A percentile compares a stretch with the other conserved stretches of the same genome.
phyloP scores from a whole-genome alignment of 2,797 vertebrate species.

The Austrolebias charrua region DNA sequence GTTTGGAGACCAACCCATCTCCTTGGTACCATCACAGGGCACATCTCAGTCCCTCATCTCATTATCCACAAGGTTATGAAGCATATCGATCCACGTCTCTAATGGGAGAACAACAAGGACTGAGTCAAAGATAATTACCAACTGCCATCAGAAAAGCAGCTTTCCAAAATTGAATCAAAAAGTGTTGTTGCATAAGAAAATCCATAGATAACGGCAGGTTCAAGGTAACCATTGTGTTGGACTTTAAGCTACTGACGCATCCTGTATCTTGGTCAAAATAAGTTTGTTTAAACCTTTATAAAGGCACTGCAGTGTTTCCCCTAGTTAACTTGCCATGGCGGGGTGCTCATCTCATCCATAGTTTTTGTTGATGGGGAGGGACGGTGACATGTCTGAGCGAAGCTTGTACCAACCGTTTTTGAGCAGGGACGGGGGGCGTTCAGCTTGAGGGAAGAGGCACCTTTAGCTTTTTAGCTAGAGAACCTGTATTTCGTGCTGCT shows the following conservation, averaged over 20 bases:
- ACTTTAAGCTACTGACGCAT: slow-evolving; percentile 24
- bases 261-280: slow-evolving; percentile 25
- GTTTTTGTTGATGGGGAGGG: too few species aligned
- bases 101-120: slow-evolving; percentile 37
- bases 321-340: too few species aligned
- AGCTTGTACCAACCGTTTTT: too few species aligned
- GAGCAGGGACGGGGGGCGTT: too few species aligned
- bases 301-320: too few species aligned
- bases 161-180: slow-evolving; percentile 28
- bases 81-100: slow-evolving; percentile 51
- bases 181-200: slow-evolving; percentile 23
- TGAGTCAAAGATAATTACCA: slow-evolving; percentile 43
- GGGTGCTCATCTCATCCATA: too few species aligned
- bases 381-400: too few species aligned
- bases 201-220: slow-evolving; percentile 12
- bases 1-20: slow-evolving; percentile 33
- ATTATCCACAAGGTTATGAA: slow-evolving; percentile 55
- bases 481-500: too few species aligned
- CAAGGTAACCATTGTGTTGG: slow-evolving; percentile 5
- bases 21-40: slow-evolving; percentile 43
- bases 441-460: too few species aligned
- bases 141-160: slow-evolving; percentile 37
- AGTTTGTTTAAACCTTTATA: slow-evolving; percentile 14
- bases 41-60: slow-evolving; percentile 48
- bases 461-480: too few species aligned